A percentile compares a stretch with the other conserved stretches of the same genome.
These are phyloP conservation scores for Bos indicus DNA, from an alignment of 2,113 vertebrate species.

Conservation along the genomic window DNA sequence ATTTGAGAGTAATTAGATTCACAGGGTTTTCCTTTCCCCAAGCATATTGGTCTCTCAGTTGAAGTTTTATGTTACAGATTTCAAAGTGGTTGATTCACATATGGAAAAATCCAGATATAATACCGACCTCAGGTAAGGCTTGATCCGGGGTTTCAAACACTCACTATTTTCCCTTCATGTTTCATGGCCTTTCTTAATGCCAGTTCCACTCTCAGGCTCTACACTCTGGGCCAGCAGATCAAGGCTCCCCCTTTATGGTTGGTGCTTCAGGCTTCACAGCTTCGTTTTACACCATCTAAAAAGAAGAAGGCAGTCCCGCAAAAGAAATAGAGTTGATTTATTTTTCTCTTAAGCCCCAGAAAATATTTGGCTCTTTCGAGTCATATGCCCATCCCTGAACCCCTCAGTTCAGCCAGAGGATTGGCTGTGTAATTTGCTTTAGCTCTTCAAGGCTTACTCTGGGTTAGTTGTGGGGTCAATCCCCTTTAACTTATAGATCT, in stretches of 20 bases:
- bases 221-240: neutral
- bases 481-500: neutral
- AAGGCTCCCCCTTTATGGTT: neutral
- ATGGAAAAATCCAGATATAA: neutral
- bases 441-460: neutral
- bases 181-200: neutral
- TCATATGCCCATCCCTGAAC: neutral
- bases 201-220: neutral
- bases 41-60: neutral
- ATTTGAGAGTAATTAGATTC: neutral
- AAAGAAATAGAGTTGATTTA: neutral
- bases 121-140: neutral
- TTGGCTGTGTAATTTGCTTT: neutral
- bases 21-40: neutral
- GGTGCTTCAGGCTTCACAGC: neutral
- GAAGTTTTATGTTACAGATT: neutral
- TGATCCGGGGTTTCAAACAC: neutral
- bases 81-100: neutral
- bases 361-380: neutral
- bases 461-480: neutral
- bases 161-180: neutral
- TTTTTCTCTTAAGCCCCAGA: neutral
- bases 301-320: neutral
- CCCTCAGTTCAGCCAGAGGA: neutral
- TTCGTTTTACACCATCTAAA: neutral